Evolutionary conservation across 2,888 invertebrate species (phyloP).

Genomic region (Seira musarum): DNA sequence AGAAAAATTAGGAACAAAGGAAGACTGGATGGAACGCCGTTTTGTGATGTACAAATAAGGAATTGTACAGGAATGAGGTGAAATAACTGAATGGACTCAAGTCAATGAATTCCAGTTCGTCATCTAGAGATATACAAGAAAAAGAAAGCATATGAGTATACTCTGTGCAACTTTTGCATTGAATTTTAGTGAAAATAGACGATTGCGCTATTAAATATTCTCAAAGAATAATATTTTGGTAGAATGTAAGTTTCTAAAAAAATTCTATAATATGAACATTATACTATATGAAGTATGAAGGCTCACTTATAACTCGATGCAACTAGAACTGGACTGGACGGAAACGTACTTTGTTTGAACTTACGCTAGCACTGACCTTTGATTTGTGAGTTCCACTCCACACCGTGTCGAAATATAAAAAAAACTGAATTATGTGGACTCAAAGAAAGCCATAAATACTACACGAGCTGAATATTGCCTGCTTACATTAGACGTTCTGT

Average conservation of each 20-base stretch:
- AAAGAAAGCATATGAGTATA: constrained; percentile 63
- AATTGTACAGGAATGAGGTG: constrained; percentile 60
- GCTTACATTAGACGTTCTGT: background rate
- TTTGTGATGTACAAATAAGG: constrained; percentile 35
- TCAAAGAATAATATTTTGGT: background rate
- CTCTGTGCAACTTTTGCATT: constrained; percentile 43
- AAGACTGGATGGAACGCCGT: constrained; percentile 55
- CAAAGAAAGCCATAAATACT: constrained; percentile 1
- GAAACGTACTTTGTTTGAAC: constrained; percentile 51
- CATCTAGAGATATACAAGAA: constrained; percentile 68
- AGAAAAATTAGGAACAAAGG: constrained; percentile 56
- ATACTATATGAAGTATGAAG: background rate
- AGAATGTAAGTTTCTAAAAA: background rate
- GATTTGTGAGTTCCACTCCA: constrained; percentile 23
- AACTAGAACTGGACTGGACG: constrained; percentile 44
- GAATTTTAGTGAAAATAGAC: constrained; percentile 34
- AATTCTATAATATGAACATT: background rate
- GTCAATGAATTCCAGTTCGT: constrained; percentile 68
- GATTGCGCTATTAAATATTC: background rate
- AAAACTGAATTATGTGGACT: constrained; percentile 9
- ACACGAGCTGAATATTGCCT: background rate
- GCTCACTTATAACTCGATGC: background rate
- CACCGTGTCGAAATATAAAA: background rate
- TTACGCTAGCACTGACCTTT: constrained; percentile 58
- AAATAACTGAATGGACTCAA: constrained; percentile 65